Percentiles rank a stretch among this genome's conserved stretches.
Conservation (phyloP, 2,113 vertebrate species). For the Phalacrocorax brasilianus region DNA sequence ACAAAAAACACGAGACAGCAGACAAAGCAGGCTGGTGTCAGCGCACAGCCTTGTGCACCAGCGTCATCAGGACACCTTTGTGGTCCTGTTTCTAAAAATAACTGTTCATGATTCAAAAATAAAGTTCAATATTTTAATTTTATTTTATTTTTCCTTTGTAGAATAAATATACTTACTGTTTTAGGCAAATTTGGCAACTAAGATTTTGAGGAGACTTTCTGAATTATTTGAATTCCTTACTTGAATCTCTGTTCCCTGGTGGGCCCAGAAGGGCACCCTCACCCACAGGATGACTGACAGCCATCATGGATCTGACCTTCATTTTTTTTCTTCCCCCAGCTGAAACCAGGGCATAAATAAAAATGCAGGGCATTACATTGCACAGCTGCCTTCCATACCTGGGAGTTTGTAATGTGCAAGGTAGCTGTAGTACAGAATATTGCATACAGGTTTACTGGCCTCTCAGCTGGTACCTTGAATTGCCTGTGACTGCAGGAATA, state of each 20-base stretch:
- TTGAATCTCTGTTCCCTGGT: not conserved
- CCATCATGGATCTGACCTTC: not conserved
- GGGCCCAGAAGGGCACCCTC: not conserved
- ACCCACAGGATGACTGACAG: not conserved
- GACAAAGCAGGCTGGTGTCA: not conserved
- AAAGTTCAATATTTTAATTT: not conserved
- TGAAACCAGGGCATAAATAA: too few species aligned
- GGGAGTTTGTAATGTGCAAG: not conserved
- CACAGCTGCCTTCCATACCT: not conserved
- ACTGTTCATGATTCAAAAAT: not conserved
- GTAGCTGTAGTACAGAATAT: not conserved
- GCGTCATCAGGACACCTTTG: not conserved
- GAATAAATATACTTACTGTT: not conserved
- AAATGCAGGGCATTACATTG: not conserved
- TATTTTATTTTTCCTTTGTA: not conserved
- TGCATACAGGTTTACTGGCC: not conserved
- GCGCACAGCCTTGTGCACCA: not conserved
- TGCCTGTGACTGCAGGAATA: not conserved
- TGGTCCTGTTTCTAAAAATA: not conserved
- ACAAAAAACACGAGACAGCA: not conserved
- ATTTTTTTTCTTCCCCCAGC: not conserved
- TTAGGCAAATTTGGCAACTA: not conserved
- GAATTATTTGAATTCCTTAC: not conserved
- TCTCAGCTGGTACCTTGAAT: not conserved
- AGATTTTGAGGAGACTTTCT: not conserved